A percentile compares a stretch with the other conserved stretches of the same genome.
Evolutionary conservation across 1,140 invertebrate genomes (phyloP).

Genomic region (Heliconius eleuchia): DNA sequence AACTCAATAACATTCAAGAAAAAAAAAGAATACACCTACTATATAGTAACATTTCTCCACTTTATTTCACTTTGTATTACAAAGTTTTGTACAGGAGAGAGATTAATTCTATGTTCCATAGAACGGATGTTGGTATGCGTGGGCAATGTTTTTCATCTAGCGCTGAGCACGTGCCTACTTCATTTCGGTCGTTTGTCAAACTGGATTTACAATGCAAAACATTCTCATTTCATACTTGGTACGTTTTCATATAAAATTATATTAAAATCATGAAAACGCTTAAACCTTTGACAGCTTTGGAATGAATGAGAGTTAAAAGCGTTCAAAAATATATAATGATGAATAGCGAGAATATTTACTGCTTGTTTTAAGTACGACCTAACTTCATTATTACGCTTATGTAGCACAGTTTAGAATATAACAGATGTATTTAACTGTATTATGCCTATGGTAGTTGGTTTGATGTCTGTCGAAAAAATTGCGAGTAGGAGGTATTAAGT

Average conservation of each 20-base stretch:
- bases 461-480: no score
- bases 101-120: neutral
- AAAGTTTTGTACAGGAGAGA: neutral
- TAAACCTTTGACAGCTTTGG: neutral
- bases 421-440: no score
- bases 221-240: neutral
- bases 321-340: neutral
- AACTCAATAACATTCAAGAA: neutral
- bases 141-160: constrained; percentile 10
- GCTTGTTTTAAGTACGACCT: neutral
- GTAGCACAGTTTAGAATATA: no score
- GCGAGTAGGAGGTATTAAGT: no score
- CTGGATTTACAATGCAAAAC: constrained; percentile 7
- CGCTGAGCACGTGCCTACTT: constrained; percentile 4
- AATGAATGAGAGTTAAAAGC: constrained; percentile 1
- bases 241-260: constrained; percentile 7
- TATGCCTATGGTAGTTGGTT: no score
- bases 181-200: constrained; percentile 4
- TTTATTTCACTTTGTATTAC: neutral
- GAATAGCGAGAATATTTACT: neutral
- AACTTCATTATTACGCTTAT: no score
- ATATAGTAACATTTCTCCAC: neutral
- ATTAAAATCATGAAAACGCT: neutral
- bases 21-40: neutral
- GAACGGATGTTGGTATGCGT: neutral